Base-by-base conservation (phyloP, 2,113 vertebrate species). In the Percopsis transmontana region DNA sequence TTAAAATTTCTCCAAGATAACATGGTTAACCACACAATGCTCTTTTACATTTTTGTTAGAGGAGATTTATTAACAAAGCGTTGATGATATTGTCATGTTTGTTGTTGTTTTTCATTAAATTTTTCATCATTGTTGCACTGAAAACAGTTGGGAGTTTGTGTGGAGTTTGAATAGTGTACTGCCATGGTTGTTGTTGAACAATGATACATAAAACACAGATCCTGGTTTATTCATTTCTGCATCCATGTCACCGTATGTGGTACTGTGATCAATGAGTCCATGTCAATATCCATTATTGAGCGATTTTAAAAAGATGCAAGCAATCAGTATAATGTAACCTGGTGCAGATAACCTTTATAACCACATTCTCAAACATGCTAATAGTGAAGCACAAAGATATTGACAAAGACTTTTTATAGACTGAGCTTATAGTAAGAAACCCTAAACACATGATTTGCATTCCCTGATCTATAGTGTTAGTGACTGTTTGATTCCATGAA, bases 401-500 rank as follows among this genome's bases (percentile, higher is more conserved):
- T 15, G n/a, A n/a, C n/a, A n/a, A n/a, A n/a, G n/a, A n/a, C n/a
- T 62, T 74, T 80, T 72, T 18, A 72, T 7, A 57, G 67, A 55
- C 39, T 72, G 62, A 63, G 72, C 75, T 74, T 70, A 74, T 69
- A 69, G 68, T 45, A 59, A 56, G 50, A 62, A 54, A 58, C n/a
- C 54, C 72, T 76, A 57, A 75, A 79, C 53, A 27, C 24, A 59
- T 75, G 70, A 83, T 89, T 85, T 84, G 72, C 78, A 84, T 86
- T 72, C 33, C 65, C 66, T 89, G 77, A 80, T 88, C 70, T 82
- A 40, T 67, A 70, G 59, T 65, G 69, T 87, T 78, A 80, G 79
- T 59, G 71, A 79, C 74, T 74, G 60, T 88, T 85, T 80, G 77
- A 69, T 60, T 58, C 79, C 78, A 88, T 89, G 80, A 86, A 91